phyloP scores from a whole-genome alignment of 2,888 invertebrate genomes.

The Epistrophella euchroma region DNA sequence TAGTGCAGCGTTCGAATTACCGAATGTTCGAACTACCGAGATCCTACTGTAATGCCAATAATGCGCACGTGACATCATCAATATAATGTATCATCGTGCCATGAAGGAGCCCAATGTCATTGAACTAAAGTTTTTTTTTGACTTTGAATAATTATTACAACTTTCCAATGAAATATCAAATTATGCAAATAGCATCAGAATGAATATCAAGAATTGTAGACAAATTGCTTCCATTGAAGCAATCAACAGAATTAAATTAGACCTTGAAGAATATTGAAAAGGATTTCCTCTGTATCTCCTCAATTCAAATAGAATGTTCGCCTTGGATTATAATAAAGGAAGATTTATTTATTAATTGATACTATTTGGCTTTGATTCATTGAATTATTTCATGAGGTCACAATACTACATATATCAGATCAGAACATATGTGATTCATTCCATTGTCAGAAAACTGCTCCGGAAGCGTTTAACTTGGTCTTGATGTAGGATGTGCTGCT shows the following conservation, averaged over 20 bases:
- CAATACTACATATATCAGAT: not conserved
- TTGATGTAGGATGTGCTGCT: not conserved
- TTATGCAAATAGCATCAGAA: not conserved
- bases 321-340: not conserved
- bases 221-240: not conserved
- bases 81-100: not conserved
- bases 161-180: not conserved
- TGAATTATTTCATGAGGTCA: not conserved
- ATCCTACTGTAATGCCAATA: too few species aligned
- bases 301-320: not conserved
- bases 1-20: too few species aligned
- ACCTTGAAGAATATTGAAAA: not conserved
- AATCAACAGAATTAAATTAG: not conserved
- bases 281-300: not conserved
- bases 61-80: not conserved
- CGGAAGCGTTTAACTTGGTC: not conserved
- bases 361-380: not conserved
- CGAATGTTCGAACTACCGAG: too few species aligned
- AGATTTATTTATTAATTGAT: not conserved
- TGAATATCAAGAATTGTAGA: not conserved
- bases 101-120: not conserved
- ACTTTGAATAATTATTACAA: not conserved
- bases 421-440: not conserved
- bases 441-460: not conserved
- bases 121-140: not conserved